Conservation (phyloP, 1,140 invertebrate species). For the Muscidifurax raptorellus region DNA sequence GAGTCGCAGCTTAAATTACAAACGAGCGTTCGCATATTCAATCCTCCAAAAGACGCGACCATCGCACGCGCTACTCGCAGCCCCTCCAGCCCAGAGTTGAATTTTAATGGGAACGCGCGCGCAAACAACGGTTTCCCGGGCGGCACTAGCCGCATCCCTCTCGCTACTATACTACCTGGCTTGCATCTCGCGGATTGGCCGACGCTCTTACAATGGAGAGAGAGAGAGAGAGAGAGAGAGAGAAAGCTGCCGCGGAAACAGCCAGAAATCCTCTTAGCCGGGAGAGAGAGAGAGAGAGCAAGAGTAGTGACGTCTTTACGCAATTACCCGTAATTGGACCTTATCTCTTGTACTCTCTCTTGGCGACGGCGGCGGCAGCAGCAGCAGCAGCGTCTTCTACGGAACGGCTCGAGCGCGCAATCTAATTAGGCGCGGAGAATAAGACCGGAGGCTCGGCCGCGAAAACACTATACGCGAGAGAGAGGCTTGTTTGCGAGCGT, state of each 20-base stretch:
- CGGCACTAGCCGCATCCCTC: constrained; percentile 51
- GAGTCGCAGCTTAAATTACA: too few relatives aligned
- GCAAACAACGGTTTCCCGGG: constrained; percentile 65
- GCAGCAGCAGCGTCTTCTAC: background rate
- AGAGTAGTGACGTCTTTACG: constrained; percentile 73
- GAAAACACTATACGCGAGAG: background rate
- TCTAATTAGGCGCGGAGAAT: constrained; percentile 39
- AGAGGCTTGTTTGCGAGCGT: too few relatives aligned
- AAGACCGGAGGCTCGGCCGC: constrained; percentile 42
- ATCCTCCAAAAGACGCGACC: too few relatives aligned
- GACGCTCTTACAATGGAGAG: constrained; percentile 54
- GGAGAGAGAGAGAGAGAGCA: constrained; percentile 57
- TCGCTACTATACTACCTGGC: constrained; percentile 50
- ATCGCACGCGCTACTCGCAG: too few relatives aligned
- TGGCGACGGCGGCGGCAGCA: constrained; percentile 30
- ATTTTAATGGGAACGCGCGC: constrained; percentile 64
- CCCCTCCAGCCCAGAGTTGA: constrained; percentile 42
- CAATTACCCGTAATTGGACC: constrained; percentile 75
- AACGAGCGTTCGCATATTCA: too few relatives aligned
- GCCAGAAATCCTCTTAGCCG: constrained; percentile 73
- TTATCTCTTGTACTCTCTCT: constrained; percentile 48
- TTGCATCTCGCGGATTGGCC: constrained; percentile 63
- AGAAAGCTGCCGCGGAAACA: constrained; percentile 61
- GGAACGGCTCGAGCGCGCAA: background rate
- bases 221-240: background rate